Base-by-base conservation (phyloP, 2,888 invertebrate genomes). In the Brachypterus glaber region DNA sequence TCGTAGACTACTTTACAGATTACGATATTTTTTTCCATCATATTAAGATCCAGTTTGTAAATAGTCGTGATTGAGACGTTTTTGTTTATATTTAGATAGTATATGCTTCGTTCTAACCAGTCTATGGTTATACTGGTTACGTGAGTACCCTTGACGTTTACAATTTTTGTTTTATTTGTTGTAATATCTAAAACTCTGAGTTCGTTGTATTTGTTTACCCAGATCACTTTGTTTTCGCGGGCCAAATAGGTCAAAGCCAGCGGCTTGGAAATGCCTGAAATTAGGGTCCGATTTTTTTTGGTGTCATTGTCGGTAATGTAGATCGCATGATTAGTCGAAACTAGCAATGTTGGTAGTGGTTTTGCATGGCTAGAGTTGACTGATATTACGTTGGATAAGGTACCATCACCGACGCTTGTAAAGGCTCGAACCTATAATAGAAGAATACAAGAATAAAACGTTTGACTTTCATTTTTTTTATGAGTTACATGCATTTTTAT, bases 91-190 rank as follows among this genome's bases (percentile, higher is more conserved):
- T 88, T 88, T 0, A 82, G 73, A 79, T 88, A 90, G 60, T 87
- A 93, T 4, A 93, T 67, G 30, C 79, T 77, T 33, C 90, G 73
- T 33, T 83, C 78, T 29, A 93, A 75, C 93, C 93, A 95, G 64
- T 95, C 92, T 1, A 89, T 71, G 2, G 84, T 77, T 16, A 93
- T 64, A 41, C 83, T 79, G 7, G 74, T 61, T 0, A 74, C 75
- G 4, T 11, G 7, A 17, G 72, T 72, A n/a, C 71, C 71, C 18
- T 72, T 69, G 39, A 79, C 59, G 8, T 72, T 67, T 1, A 72
- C 62, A 21, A 81, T 66, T 55, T 76, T 76, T 0, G 67, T 66
- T 2, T 67, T 63, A 47, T 66, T 74, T 44, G 66, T 67, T 46
- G 73, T 68, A 7, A 37, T 35, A 27, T 48, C 38, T 1, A 77